Evolutionary conservation across 2,113 vertebrate genomes (phyloP).

Genomic region (Lates calcarifer): DNA sequence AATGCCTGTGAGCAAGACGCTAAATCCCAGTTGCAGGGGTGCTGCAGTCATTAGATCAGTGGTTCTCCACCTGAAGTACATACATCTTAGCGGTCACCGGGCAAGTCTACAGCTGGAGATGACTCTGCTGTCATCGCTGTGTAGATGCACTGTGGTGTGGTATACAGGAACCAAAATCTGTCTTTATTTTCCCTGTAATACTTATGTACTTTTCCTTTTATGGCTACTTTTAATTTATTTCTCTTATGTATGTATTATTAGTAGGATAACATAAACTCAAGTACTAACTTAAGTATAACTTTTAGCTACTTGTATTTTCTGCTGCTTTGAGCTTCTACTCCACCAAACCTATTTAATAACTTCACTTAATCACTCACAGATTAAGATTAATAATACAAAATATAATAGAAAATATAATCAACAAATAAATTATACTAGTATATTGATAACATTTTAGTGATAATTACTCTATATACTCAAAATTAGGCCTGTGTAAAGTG

Average conservation of each 20-base stretch:
- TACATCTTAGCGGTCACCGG: not conserved
- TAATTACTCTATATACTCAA: too few species aligned
- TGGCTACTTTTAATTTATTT: not conserved
- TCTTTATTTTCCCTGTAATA: not conserved
- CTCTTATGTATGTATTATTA: not conserved
- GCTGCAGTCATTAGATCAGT: constrained; percentile 14
- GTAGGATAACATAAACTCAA: not conserved
- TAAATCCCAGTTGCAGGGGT: constrained; percentile 25
- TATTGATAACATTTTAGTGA: too few species aligned
- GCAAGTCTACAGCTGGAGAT: constrained; percentile 4
- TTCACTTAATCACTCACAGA: too few species aligned
- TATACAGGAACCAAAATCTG: not conserved
- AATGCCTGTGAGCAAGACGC: constrained; percentile 24
- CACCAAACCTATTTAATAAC: too few species aligned
- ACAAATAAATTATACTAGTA: not conserved
- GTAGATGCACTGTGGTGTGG: not conserved
- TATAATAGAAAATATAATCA: not conserved
- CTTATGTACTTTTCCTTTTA: not conserved
- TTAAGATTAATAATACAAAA: not conserved
- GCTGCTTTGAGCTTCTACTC: too few species aligned
- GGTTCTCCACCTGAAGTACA: not conserved
- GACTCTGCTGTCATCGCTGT: not conserved
- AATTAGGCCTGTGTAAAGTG: too few species aligned
- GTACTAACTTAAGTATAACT: not conserved
- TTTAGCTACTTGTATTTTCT: not conserved